Evolutionary conservation across 2,797 vertebrate species (phyloP).

Genomic region (Anguilla obscura): DNA sequence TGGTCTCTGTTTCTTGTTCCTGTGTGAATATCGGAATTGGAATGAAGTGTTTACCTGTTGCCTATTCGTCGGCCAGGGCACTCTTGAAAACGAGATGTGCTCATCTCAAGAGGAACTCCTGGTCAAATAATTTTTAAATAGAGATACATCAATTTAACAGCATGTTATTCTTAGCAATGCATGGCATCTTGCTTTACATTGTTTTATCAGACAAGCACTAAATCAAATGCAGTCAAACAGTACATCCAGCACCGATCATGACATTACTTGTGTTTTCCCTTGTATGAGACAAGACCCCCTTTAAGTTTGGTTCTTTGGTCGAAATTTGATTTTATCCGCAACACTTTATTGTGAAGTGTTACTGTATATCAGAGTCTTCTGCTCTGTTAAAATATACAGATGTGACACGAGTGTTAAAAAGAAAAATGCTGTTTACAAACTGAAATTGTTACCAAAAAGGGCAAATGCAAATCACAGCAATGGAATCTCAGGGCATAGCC

Average conservation of each 20-base stretch:
- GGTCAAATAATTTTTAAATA: slow-evolving; percentile 86
- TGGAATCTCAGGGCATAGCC: slow-evolving; percentile 59
- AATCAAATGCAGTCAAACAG: slow-evolving; percentile 78
- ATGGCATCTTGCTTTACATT: slow-evolving; percentile 60
- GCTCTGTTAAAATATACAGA: slow-evolving; percentile 45
- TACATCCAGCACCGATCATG: slow-evolving; percentile 81
- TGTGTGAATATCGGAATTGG: slow-evolving; percentile 73
- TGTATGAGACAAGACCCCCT: slow-evolving; percentile 81
- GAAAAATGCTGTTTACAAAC: slow-evolving; percentile 41
- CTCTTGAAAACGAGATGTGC: slow-evolving; percentile 87
- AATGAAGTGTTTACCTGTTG: slow-evolving; percentile 83
- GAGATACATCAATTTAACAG: slow-evolving; percentile 81
- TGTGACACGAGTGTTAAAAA: slow-evolving; percentile 35
- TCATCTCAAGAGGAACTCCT: slow-evolving; percentile 87
- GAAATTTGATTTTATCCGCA: slow-evolving; percentile 50
- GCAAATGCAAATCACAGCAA: slow-evolving; percentile 68
- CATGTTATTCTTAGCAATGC: slow-evolving; percentile 77
- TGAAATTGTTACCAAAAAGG: slow-evolving; percentile 63
- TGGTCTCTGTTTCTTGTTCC: slow-evolving; percentile 66
- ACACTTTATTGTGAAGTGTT: slow-evolving; percentile 60
- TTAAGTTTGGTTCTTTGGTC: slow-evolving; percentile 51
- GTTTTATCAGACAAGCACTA: slow-evolving; percentile 59
- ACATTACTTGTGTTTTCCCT: slow-evolving; percentile 73
- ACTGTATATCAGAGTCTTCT: slow-evolving; percentile 53
- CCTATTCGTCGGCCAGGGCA: slow-evolving; percentile 83